Evolutionary conservation across 2,888 invertebrate species (phyloP).

Genomic region (Dendrolimus houi): DNA sequence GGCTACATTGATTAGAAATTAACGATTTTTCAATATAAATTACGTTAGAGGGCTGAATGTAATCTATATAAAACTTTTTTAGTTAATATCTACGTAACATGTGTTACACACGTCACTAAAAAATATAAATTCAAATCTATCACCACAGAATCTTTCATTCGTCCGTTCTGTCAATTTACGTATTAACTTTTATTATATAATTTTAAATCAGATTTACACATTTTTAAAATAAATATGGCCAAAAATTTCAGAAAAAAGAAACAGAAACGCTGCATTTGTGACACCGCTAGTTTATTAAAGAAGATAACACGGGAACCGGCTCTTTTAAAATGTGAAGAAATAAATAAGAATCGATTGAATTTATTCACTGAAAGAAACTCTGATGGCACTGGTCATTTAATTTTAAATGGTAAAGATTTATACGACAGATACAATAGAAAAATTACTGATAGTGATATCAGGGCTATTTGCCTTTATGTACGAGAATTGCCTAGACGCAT

Average conservation of each 20-base stretch:
- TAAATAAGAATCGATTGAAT: constrained; percentile 46
- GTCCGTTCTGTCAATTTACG: too few species aligned
- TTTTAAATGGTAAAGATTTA: constrained; percentile 70
- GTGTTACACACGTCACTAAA: too few species aligned
- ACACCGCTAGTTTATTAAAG: constrained; percentile 29
- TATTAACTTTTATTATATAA: too few species aligned
- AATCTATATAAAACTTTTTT: too few species aligned
- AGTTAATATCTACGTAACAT: too few species aligned
- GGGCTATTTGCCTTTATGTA: constrained; percentile 65
- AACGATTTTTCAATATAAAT: too few species aligned
- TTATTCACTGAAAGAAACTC: constrained; percentile 71
- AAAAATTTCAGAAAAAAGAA: constrained; percentile 6
- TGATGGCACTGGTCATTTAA: constrained; percentile 67
- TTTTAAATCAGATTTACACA: neutral
- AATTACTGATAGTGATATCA: constrained; percentile 64
- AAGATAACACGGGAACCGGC: constrained; percentile 35
- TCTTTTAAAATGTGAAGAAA: constrained; percentile 25
- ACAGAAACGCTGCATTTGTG: constrained; percentile 44
- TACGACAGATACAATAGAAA: constrained; percentile 54
- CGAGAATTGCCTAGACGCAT: constrained; percentile 54
- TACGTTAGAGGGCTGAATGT: too few species aligned
- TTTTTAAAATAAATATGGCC: constrained; percentile 1
- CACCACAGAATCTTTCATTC: too few species aligned
- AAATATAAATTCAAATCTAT: too few species aligned
- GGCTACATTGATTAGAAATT: too few species aligned